A percentile compares a stretch with the other conserved stretches of the same genome.
phyloP scores from a whole-genome alignment of 2,888 invertebrate genomes.

The Dynastes hyllus region DNA sequence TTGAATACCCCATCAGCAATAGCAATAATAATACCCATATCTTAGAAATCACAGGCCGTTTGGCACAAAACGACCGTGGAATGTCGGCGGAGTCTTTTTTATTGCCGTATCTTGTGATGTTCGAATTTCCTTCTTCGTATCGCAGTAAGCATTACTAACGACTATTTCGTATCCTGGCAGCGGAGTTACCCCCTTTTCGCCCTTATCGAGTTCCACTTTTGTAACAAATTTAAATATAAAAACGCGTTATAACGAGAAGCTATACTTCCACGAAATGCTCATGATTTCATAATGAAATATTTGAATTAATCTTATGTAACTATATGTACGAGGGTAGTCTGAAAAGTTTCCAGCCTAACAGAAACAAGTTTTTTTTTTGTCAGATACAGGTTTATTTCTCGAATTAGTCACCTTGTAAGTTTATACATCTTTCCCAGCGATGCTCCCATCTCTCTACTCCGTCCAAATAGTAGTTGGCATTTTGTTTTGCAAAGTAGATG shows the following conservation, averaged over 20 bases:
- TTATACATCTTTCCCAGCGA: too few relatives aligned
- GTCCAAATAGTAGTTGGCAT: too few relatives aligned
- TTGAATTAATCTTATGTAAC: neutral
- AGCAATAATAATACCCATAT: conserved; percentile 59
- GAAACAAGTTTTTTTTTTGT: too few relatives aligned
- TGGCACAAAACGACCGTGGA: conserved; percentile 58
- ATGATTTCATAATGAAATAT: neutral
- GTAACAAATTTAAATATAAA: conserved; percentile 35
- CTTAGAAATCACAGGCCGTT: conserved; percentile 60
- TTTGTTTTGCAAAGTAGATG: too few relatives aligned
- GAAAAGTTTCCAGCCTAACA: too few relatives aligned
- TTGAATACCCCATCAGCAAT: conserved; percentile 26
- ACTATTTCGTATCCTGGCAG: conserved; percentile 3
- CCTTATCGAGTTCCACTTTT: conserved; percentile 19
- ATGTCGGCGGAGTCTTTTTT: conserved; percentile 55
- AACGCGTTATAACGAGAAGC: neutral
- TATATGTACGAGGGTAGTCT: too few relatives aligned
- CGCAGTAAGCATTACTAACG: conserved; percentile 1
- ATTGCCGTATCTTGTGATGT: conserved; percentile 34
- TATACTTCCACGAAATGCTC: neutral
- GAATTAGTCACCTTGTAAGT: too few relatives aligned
- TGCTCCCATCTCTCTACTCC: too few relatives aligned
- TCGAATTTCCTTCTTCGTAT: conserved; percentile 40
- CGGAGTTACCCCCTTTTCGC: neutral
- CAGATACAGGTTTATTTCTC: too few relatives aligned